Evolutionary conservation across 2,888 invertebrate genomes (phyloP), one percentile per base, ranked within the genome.

Genomic region (Amiota minor): DNA sequence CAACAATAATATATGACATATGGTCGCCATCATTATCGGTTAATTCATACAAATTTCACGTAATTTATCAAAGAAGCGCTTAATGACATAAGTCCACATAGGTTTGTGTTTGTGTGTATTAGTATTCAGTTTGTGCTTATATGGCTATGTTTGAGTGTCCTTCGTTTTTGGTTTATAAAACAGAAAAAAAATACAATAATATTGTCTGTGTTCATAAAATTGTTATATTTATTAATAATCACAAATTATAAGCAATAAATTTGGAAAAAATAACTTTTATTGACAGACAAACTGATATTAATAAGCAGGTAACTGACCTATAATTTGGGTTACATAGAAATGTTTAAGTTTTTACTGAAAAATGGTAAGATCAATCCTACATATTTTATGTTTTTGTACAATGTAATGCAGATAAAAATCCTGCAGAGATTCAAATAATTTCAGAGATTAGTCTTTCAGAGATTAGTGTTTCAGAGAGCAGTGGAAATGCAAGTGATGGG

Each of bases 21-120:
- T 83, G 76, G 76, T 69, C 75, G 77, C 76, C 84, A 81, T 79
- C 85, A 83, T 83, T 83, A 86, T 85, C 85, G 84, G 80, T 83
- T 83, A 86, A 86, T 85, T 75, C 82, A 67, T 70, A 79, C 83
- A 85, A 85, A 68, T 53, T 53, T 68, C 18, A 23, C 53, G 12
- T 68, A 50, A 65, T 65, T 47, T 65, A 47, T 68, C 53, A 35
- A 35, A 35, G 35, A 4, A 35, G 35, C 35, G 35, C 35, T 3
- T 35, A 35, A 47, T 65, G 46, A n/a, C 47, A 1, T 14, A 18
- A 49, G 11, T 14, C 11, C 9, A 9, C 47, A 11, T 47, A 9
- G 47, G 20, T 65, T 10, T 65, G 59, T 59, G 20, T 18, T 8
- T 35, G 16, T 18, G 18, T 56, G 10, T 50, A 50, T 18, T 46